Evolutionary conservation across 2,113 vertebrate genomes (phyloP).

Genomic region (Manacus vitellinus): DNA sequence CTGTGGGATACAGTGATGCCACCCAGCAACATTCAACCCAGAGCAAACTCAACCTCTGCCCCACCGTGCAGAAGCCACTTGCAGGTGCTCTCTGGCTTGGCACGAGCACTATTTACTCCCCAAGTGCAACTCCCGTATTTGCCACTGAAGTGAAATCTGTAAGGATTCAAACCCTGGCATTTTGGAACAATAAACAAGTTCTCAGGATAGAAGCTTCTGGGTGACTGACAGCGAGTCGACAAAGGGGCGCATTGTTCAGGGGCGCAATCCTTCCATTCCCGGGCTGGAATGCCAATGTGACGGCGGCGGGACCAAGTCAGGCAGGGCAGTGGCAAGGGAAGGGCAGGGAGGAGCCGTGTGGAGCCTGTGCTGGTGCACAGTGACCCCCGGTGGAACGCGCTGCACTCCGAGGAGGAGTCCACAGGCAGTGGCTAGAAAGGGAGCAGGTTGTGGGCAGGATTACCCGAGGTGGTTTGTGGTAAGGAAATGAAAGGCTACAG

Average conservation of each 20-base stretch:
- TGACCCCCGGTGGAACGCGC: not conserved
- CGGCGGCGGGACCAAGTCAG: not conserved
- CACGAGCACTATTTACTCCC: rapidly evolving
- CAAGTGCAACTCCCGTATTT: not conserved
- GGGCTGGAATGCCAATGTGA: not conserved
- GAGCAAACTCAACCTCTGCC: not conserved
- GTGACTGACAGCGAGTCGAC: not conserved
- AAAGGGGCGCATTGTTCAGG: not conserved
- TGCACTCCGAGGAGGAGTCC: not conserved
- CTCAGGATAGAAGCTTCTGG: not conserved
- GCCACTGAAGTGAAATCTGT: not conserved
- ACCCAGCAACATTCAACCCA: not conserved
- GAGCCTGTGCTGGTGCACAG: not conserved
- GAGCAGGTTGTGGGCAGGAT: rapidly evolving
- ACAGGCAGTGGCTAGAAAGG: not conserved
- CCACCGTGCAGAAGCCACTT: rapidly evolving
- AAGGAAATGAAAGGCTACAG: not conserved
- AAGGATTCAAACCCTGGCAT: not conserved
- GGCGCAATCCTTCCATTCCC: not conserved
- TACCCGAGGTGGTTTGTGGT: rapidly evolving
- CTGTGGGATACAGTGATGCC: not conserved
- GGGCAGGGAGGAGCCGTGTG: not conserved
- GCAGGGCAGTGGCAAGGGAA: not conserved
- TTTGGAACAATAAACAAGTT: constrained; percentile 32
- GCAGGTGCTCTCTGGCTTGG: not conserved